phyloP scores from a whole-genome alignment of 2,888 invertebrate species.

The Nephrotoma appendiculata region DNA sequence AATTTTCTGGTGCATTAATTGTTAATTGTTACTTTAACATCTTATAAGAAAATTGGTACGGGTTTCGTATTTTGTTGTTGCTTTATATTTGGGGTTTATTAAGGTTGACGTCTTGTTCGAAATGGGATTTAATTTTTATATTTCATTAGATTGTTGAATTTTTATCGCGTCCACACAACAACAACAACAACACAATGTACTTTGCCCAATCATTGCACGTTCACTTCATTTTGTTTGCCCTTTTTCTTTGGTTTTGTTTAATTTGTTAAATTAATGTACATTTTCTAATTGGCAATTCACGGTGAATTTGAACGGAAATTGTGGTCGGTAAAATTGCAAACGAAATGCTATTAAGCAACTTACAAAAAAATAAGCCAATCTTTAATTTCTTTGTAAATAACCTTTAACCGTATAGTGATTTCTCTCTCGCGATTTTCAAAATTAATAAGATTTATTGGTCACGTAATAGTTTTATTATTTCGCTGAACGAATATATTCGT shows the following conservation, averaged over 20 bases:
- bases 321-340: not conserved
- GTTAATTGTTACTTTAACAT: slow-evolving; percentile 4
- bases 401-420: not conserved
- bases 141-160: not conserved
- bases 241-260: not conserved
- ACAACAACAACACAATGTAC: not conserved
- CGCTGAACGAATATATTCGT: not conserved
- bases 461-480: not conserved
- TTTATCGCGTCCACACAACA: not conserved
- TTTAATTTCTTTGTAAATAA: not conserved
- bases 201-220: not conserved
- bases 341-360: not conserved
- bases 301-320: not conserved
- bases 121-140: not conserved
- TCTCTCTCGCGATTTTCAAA: not conserved
- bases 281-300: not conserved
- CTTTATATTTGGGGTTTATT: not conserved
- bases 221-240: not conserved
- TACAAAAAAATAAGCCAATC: not conserved
- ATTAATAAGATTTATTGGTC: not conserved
- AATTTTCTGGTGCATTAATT: slow-evolving; percentile 3
- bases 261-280: not conserved
- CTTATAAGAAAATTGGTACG: not conserved
- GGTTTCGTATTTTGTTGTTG: not conserved
- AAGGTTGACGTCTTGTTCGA: not conserved